A percentile compares a stretch with the other conserved stretches of the same genome.
phyloP scores from a whole-genome alignment of 2,113 vertebrate species.

The Pavo muticus region DNA sequence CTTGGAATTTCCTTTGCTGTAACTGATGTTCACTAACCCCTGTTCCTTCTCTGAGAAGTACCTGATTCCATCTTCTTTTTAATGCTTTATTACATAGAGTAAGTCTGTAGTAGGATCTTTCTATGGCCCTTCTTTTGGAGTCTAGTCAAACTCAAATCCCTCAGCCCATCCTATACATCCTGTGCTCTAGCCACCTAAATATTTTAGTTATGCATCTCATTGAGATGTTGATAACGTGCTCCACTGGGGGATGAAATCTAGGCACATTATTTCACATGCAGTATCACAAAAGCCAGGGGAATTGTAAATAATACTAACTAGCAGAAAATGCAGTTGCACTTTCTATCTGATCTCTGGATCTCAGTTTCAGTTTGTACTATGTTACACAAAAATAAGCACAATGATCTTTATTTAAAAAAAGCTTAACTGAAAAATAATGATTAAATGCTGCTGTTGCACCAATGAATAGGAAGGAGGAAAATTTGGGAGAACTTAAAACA shows the following conservation, averaged over 20 bases:
- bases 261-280: not conserved
- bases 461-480: not conserved
- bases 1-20: not conserved
- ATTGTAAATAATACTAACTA: not conserved
- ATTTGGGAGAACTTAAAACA: not conserved
- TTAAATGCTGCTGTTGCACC: not conserved
- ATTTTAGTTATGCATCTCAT: not conserved
- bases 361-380: not conserved
- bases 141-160: not conserved
- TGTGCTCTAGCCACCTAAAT: not conserved
- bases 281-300: not conserved
- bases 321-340: not conserved
- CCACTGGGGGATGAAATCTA: not conserved
- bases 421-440: not conserved
- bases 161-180: not conserved
- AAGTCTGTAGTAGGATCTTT: not conserved
- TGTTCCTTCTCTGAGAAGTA: not conserved
- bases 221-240: not conserved
- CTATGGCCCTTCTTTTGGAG: not conserved
- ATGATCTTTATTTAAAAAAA: not conserved
- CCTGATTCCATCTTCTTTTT: not conserved
- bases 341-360: not conserved
- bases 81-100: fast-evolving
- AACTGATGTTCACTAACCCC: not conserved
- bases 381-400: not conserved